These are phyloP conservation scores for Orientallactaga sibirica DNA, from an alignment of 2,797 vertebrate genomes.

Conservation along the genomic window DNA sequence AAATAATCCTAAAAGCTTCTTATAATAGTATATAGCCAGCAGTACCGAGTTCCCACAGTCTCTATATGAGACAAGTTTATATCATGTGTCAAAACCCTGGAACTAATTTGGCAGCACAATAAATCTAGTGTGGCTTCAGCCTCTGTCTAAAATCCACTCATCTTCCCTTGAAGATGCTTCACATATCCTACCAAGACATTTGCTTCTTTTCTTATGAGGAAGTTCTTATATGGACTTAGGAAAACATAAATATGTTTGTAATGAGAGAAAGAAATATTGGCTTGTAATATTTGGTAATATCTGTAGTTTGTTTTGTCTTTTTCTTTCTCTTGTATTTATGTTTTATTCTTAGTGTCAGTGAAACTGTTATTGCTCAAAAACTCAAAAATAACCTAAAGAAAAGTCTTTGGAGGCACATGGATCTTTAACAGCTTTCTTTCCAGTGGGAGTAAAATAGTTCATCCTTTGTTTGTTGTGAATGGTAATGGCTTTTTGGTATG, in stretches of 20 bases:
- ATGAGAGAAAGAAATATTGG: neutral
- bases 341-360: neutral
- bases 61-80: conserved; percentile 76
- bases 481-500: conserved; percentile 60
- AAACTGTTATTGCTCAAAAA: neutral
- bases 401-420: conserved; percentile 9
- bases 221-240: neutral
- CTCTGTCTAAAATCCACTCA: conserved; percentile 45
- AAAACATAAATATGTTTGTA: neutral
- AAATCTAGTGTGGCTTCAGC: conserved; percentile 62
- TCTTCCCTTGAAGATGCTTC: neutral
- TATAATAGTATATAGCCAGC: conserved; percentile 54
- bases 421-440: neutral
- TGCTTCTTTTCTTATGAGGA: neutral
- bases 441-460: conserved; percentile 53
- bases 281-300: conserved; percentile 12
- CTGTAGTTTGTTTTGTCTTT: neutral
- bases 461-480: conserved; percentile 74
- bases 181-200: neutral
- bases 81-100: conserved; percentile 73
- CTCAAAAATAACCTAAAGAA: neutral
- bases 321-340: neutral
- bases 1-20: conserved; percentile 83
- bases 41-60: conserved; percentile 47
- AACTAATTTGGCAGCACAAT: conserved; percentile 74